phyloP scores from a whole-genome alignment of 2,113 vertebrate species.

The Pogonocichla stellata region DNA sequence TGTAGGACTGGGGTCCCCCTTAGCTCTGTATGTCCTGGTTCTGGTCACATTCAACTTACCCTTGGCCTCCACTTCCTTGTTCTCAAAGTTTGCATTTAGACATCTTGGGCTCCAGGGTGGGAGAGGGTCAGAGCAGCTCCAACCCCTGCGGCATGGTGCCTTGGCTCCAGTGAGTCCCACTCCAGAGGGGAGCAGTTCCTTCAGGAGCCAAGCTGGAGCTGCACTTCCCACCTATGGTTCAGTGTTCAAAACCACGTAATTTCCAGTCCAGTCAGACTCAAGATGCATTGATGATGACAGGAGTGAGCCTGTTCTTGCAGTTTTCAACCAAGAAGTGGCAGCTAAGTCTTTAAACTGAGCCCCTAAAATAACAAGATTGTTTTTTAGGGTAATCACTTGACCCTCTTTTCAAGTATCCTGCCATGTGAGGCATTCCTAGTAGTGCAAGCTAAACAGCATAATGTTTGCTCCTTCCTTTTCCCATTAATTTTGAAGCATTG shows the following conservation, averaged over 20 bases:
- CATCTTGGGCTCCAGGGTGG: accelerated
- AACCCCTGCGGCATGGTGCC: background rate
- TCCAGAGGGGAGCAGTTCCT: background rate
- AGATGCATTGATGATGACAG: background rate
- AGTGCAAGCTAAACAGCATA: background rate
- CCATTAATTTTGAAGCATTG: background rate
- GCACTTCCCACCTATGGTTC: accelerated
- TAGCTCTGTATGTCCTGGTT: background rate
- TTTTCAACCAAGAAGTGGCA: background rate
- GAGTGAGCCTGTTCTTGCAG: accelerated
- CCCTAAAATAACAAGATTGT: background rate
- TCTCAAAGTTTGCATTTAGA: background rate
- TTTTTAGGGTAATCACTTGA: background rate
- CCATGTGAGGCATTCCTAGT: background rate
- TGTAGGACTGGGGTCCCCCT: background rate
- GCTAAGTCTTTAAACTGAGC: background rate
- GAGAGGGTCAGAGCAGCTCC: accelerated
- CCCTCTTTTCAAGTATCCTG: background rate
- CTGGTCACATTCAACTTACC: background rate
- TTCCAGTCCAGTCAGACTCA: background rate
- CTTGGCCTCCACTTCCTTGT: background rate
- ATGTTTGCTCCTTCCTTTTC: background rate
- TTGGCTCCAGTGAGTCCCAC: background rate
- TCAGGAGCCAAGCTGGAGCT: background rate
- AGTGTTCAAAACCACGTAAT: background rate